phyloP scores from a whole-genome alignment of 1,140 invertebrate genomes.

The Caenorhabditis remanei region DNA sequence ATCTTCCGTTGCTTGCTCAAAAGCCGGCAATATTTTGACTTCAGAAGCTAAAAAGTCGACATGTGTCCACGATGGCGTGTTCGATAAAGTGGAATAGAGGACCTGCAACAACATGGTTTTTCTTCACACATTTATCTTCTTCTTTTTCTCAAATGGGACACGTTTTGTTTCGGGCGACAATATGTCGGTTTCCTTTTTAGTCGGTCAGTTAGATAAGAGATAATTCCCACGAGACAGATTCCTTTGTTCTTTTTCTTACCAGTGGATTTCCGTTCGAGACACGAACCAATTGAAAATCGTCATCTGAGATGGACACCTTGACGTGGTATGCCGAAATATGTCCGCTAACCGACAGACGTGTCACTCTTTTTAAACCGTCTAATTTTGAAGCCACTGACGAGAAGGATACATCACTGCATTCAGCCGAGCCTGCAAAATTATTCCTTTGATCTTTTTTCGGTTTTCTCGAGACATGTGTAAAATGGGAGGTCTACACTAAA shows the following conservation, averaged over 20 bases:
- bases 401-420: conserved; percentile 52
- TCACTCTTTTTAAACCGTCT: conserved; percentile 37
- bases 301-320: conserved; percentile 56
- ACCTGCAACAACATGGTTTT: conserved; percentile 53
- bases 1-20: conserved; percentile 43
- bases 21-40: conserved; percentile 33
- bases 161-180: conserved; percentile 29
- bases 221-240: conserved; percentile 14
- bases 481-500: conserved; percentile 13
- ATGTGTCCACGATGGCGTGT: conserved; percentile 59
- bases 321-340: conserved; percentile 56
- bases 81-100: conserved; percentile 58
- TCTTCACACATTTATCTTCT: conserved; percentile 41
- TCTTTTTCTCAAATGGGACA: conserved; percentile 13
- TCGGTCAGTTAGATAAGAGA: conserved; percentile 43
- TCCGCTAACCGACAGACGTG: conserved; percentile 54
- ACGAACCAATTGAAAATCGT: conserved; percentile 33
- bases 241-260: conserved; percentile 11
- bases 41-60: conserved; percentile 52
- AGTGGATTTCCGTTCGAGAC: conserved; percentile 43
- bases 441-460: conserved; percentile 31
- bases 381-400: conserved; percentile 47
- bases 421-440: conserved; percentile 19
- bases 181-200: conserved; percentile 21
- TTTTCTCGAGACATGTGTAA: background rate